A percentile compares a stretch with the other conserved stretches of the same genome.
phyloP scores from a whole-genome alignment of 2,888 invertebrate genomes.

The Drosophila acutilabella region DNA sequence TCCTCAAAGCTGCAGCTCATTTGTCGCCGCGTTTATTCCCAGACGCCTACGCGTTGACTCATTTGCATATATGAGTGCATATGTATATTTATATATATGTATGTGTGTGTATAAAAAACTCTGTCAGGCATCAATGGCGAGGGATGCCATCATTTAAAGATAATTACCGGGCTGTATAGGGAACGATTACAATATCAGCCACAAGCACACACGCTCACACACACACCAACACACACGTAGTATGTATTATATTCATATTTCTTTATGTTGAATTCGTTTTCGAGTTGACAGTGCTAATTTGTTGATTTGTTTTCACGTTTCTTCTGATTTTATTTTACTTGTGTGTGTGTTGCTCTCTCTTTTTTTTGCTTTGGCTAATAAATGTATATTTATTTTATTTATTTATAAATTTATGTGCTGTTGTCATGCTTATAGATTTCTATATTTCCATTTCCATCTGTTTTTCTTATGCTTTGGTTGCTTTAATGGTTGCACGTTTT shows the following conservation, averaged over 20 bases:
- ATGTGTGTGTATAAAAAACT: slow-evolving; percentile 18
- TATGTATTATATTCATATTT: slow-evolving; percentile 2
- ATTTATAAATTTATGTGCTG: slow-evolving; percentile 69
- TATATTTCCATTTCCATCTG: slow-evolving; percentile 19
- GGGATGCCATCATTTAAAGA: slow-evolving; percentile 44
- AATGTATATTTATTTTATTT: slow-evolving; percentile 68
- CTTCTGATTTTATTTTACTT: slow-evolving; percentile 17
- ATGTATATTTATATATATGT: too few species aligned
- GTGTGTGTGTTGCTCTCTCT: slow-evolving; percentile 7
- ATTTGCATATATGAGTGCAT: slow-evolving; percentile 52
- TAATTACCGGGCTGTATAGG: slow-evolving; percentile 44
- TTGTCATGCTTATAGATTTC: slow-evolving; percentile 25
- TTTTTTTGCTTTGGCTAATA: slow-evolving; percentile 17
- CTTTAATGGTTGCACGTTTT: slow-evolving; percentile 14
- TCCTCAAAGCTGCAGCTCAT: slow-evolving; percentile 19
- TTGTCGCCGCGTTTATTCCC: slow-evolving; percentile 37
- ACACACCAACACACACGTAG: slow-evolving; percentile 14
- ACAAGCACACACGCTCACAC: slow-evolving; percentile 5
- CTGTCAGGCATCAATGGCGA: slow-evolving; percentile 56
- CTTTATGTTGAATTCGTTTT: slow-evolving; percentile 24
- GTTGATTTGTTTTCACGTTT: slow-evolving; percentile 64
- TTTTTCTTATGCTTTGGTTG: slow-evolving; percentile 14
- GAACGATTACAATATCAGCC: slow-evolving; percentile 8
- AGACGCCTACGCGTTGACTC: slow-evolving; percentile 30
- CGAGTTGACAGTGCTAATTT: slow-evolving; percentile 54